phyloP scores from a whole-genome alignment of 2,797 vertebrate genomes.

The Leptodactylus fallax region DNA sequence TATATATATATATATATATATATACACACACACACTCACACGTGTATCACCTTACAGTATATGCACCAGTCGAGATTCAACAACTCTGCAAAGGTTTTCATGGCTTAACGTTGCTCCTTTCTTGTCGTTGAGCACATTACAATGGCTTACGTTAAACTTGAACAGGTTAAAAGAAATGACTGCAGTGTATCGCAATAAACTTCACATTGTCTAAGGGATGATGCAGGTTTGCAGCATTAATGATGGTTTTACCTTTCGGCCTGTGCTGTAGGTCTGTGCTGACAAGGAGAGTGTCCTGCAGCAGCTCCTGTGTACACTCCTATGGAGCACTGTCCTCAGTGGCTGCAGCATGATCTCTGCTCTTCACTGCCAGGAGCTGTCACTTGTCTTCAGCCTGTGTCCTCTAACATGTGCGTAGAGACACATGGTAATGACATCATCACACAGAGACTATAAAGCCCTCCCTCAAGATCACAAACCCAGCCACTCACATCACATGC shows the following conservation, averaged over 20 bases:
- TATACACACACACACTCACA: too few relatives aligned
- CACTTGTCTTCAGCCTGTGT: neutral
- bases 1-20: too few relatives aligned
- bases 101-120: too few relatives aligned
- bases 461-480: neutral
- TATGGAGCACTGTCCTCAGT: conserved; percentile 65
- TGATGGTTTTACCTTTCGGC: conserved; percentile 72
- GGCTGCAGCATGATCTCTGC: conserved; percentile 40
- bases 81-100: too few relatives aligned
- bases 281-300: conserved; percentile 73
- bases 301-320: conserved; percentile 60
- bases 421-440: conserved; percentile 29
- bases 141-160: too few relatives aligned
- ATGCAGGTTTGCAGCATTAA: neutral
- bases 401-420: conserved; percentile 40
- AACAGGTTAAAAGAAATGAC: neutral
- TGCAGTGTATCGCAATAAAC: too few relatives aligned
- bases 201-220: too few relatives aligned
- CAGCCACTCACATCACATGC: neutral
- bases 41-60: too few relatives aligned
- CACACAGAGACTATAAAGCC: neutral
- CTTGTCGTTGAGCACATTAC: too few relatives aligned
- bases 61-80: too few relatives aligned
- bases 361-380: neutral
- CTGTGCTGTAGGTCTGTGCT: conserved; percentile 64